Base-by-base conservation (phyloP, 2,113 vertebrate species). In the Prunella himalayana region DNA sequence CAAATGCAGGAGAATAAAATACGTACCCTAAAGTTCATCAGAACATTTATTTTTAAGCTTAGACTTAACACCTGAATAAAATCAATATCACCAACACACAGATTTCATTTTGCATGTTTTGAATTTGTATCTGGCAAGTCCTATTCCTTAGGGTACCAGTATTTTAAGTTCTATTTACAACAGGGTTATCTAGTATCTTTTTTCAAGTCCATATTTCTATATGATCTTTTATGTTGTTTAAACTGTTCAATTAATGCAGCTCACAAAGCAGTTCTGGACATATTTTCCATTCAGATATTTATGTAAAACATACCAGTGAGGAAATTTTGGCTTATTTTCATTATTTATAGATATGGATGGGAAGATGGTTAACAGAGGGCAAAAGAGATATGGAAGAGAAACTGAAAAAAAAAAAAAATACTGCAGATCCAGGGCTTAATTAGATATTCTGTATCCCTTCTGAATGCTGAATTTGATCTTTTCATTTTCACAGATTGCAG, bases 391-490 rank as follows among this genome's bases (percentile, higher is more conserved):
- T 0, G 3, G 31, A 89, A 82, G 42, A 91, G 25, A 94, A 91
- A 66, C 50, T n/a, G 12, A 0, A 60, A 63, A 61, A 80, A 59
- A 66, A 54, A 16, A 42, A 42, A 42, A 15, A 39, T 19, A 35
- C 39, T 72, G n/a, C 42, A 80, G 51, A 90, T 73, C 33, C 1
- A 3, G 19, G 17, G 23, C 42, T 94, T 89, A 92, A 91, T 95
- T 91, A 92, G 35, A 24, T 86, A 59, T 73, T 70, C 35, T 57
- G 6, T 65, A 47, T 85, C n/a, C 10, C 50, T 91, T 2, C 63
- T 91, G 51, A 87, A 90, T 60, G 41, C 37, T 86, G 56, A 71
- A 65, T 82, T 83, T 92, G 90, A 90, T 96, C 82, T 94, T 94
- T 91, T 89, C 0, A 0, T 90, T 93, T 94, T 93, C 88, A 95